These are phyloP conservation scores for Acholoe squamosa DNA, from an alignment of 2,888 invertebrate species.

Conservation along the genomic window DNA sequence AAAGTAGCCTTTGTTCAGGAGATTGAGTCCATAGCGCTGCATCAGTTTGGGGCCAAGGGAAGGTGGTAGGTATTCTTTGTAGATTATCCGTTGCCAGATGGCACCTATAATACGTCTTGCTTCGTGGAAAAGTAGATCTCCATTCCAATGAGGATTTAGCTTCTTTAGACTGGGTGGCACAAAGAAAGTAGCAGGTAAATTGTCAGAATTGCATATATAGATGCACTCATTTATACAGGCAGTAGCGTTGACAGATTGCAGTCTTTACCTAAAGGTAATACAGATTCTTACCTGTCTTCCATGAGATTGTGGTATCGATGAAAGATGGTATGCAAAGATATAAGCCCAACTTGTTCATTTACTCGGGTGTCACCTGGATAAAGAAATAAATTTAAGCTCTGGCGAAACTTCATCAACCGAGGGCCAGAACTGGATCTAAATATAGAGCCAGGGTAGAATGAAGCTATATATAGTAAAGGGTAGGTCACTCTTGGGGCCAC, in stretches of 20 bases:
- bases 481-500: no score
- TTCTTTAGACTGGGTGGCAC: constrained; percentile 83
- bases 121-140: constrained; percentile 89
- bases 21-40: constrained; percentile 41
- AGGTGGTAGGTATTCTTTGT: constrained; percentile 82
- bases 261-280: no score
- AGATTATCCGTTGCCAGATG: constrained; percentile 75
- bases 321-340: constrained; percentile 93
- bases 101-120: constrained; percentile 85
- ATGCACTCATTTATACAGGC: no score
- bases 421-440: no score
- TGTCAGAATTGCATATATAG: no score
- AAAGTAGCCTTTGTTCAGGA: neutral
- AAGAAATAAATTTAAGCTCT: neutral
- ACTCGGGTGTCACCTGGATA: constrained; percentile 90
- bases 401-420: no score
- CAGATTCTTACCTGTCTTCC: constrained; percentile 83
- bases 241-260: no score
- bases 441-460: no score
- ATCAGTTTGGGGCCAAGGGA: constrained; percentile 86
- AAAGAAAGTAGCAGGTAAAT: no score
- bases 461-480: no score
- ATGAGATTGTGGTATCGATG: constrained; percentile 93
- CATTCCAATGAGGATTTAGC: constrained; percentile 91
- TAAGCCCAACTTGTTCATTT: constrained; percentile 93